A percentile compares a stretch with the other conserved stretches of the same genome.
Evolutionary conservation across 2,113 vertebrate species (phyloP).

Genomic region (Microcebus ravelobensis): DNA sequence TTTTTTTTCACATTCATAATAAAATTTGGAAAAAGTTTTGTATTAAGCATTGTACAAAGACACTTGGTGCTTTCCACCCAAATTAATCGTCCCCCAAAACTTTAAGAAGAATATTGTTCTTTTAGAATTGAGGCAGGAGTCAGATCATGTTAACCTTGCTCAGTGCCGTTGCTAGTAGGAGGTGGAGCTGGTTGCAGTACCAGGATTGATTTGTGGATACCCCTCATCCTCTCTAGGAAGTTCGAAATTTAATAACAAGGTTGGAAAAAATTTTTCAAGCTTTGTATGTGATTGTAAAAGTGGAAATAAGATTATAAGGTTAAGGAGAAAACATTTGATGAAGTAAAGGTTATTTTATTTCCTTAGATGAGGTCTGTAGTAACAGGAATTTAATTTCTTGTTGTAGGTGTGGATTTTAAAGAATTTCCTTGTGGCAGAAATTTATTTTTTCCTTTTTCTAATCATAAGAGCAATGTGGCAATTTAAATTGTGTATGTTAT

Average conservation of each 20-base stretch:
- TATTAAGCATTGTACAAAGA: neutral
- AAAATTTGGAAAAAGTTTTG: neutral
- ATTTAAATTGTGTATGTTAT: neutral
- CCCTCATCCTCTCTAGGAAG: neutral
- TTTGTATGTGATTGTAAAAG: neutral
- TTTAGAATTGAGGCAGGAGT: neutral
- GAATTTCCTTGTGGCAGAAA: neutral
- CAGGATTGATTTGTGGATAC: neutral
- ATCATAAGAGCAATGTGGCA: neutral
- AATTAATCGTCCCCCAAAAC: neutral
- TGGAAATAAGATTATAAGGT: neutral
- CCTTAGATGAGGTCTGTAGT: neutral
- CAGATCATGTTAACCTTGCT: neutral
- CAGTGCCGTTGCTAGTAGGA: neutral
- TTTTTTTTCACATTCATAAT: conserved; percentile 5
- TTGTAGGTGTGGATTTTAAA: conserved; percentile 17
- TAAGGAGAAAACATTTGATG: conserved; percentile 9
- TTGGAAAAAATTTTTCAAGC: neutral
- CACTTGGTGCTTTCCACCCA: neutral
- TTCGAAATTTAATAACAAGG: neutral
- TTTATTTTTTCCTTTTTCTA: neutral
- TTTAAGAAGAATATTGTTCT: neutral
- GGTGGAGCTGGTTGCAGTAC: conserved; percentile 12
- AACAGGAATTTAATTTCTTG: neutral
- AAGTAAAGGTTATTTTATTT: neutral